Evolutionary conservation across 2,797 vertebrate species (phyloP), one percentile per base, ranked within the genome.

Genomic region (Tympanoctomys barrerae): DNA sequence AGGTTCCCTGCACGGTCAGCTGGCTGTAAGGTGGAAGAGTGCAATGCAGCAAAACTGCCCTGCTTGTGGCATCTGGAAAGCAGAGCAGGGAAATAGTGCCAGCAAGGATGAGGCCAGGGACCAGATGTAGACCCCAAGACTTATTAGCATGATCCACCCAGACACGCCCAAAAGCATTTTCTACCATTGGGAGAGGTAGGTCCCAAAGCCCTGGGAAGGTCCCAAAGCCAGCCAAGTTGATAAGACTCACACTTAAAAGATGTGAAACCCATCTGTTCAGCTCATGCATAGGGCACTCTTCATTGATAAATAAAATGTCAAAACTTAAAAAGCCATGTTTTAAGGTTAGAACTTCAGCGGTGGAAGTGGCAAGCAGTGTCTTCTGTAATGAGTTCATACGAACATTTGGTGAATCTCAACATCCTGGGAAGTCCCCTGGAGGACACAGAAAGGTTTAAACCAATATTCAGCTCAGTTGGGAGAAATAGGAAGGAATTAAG

Each of bases 391-490:
- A 33, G 52, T 62, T 81, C 91, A n/a, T n/a, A 24, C 73, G 54
- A 81, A 49, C 54, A 78, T 10, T 66, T 52, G 18, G n/a, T 92
- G 62, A 61, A 31, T 86, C 87, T 33, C 46, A n/a, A 42, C 16
- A 70, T 93, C 73, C 52, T 88, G 18, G 33, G 94, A 94, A 16
- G 79, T 81, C 18, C 61, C 61, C 39, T 61, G 18, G 22, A 78
- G 83, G 33, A 85, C 33, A 16, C 1, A 31, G 28, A 88, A 94
- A 92, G 26, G 6, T 28, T 71, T 2, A 95, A 36, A 57, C 0
- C 39, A 28, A 90, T 22, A 26, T 33, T 92, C 78, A 92, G 49
- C 52, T 77, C 49, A 68, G 57, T 79, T 96, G 73, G 57, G 42
- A 62, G 16, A 87, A 75, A 68, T 39, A 81, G 21, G 64, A 83